Evolutionary conservation across 2,888 invertebrate genomes (phyloP), one percentile per base, ranked within the genome.

Genomic region (Gymnoscelis rufifasciata): DNA sequence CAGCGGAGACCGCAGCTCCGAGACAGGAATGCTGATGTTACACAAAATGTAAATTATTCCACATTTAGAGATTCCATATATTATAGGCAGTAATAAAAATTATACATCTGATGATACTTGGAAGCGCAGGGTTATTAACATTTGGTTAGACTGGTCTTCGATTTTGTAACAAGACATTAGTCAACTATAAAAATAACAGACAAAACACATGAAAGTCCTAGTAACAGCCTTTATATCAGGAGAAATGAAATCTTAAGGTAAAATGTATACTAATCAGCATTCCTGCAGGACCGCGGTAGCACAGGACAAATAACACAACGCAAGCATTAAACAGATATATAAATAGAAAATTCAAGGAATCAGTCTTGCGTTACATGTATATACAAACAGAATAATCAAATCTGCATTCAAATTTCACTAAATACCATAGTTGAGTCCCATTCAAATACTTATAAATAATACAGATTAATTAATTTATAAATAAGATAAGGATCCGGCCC

Each of bases 361-460:
- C 84, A 86, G 84, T 86, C 84, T 84, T 83, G 80, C 74, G 64
- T 72, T 66, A 68, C 68, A 76, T 68, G 56, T 83, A 81, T 83
- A 83, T 83, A 87, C 80, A 86, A 67, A 82, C 64, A 68, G 62
- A 71, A 69, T 64, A 58, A 66, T 69, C 68, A 50, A 68, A 62
- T 71, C 63, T 74, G 74, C 66, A 53, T 72, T 64, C n/a, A 54
- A 71, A 75, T 78, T 80, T 77, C 76, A 78, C 82, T 83, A 84
- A 82, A 82, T 80, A 86, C 76, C 78, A 73, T 82, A 86, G 72
- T 86, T 87, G 86, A 84, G 86, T 87, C 86, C 86, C 83, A 79
- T 81, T 78, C 66, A 79, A 56, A 83, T 80, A 81, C 78, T 81
- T 81, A 78, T 41, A 64, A 64, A 71, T 79, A 81, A 79, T 80